phyloP scores from a whole-genome alignment of 2,797 vertebrate species.

The Perodicticus potto region DNA sequence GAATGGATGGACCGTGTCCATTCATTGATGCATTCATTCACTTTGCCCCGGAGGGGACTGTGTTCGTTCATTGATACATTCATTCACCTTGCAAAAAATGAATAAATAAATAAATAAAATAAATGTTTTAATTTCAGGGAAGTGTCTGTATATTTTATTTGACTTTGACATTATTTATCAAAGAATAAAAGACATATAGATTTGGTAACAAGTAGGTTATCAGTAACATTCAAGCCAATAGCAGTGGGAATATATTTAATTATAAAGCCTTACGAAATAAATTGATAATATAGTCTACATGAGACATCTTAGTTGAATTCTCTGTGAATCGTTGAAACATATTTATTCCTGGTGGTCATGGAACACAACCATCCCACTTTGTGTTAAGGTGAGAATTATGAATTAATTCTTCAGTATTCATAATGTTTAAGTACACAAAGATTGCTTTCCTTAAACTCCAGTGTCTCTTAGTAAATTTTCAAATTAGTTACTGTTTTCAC shows the following conservation, averaged over 20 bases:
- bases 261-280: background rate
- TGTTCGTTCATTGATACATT: too few relatives aligned
- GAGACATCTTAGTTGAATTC: background rate
- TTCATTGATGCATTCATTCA: too few relatives aligned
- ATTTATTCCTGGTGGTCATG: background rate
- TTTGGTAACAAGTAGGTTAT: background rate
- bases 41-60: too few relatives aligned
- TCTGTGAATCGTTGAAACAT: background rate
- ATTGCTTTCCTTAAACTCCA: background rate
- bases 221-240: background rate
- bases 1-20: too few relatives aligned
- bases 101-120: too few relatives aligned
- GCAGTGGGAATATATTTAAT: background rate
- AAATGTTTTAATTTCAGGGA: too few relatives aligned
- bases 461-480: background rate
- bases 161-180: background rate
- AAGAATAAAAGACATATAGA: background rate
- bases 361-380: background rate
- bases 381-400: slow-evolving; percentile 18
- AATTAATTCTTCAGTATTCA: background rate
- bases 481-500: background rate
- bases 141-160: too few relatives aligned
- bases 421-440: background rate
- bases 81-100: too few relatives aligned
- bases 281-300: background rate